These are phyloP conservation scores for Tricholaema leucomelas DNA, from an alignment of 2,113 vertebrate species.

Conservation along the genomic window DNA sequence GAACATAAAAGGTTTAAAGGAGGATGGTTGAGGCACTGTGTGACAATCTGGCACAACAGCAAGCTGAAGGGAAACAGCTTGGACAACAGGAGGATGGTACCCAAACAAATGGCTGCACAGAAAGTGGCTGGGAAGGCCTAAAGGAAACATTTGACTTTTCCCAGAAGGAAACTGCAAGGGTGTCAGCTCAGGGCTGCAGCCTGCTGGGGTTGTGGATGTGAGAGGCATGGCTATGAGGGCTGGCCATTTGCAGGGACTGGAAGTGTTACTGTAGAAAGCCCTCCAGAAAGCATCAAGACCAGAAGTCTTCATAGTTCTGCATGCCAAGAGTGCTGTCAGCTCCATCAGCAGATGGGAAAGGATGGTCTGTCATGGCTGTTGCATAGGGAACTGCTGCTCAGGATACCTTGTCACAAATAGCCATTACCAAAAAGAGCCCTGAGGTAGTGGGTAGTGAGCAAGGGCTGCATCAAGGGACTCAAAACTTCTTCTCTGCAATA, in stretches of 20 bases:
- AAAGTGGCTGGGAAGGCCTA: not conserved
- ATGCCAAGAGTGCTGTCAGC: not conserved
- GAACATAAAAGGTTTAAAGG: conserved; percentile 12
- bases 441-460: not conserved
- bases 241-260: not conserved
- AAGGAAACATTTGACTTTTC: conserved; percentile 45
- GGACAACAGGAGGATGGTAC: conserved; percentile 43
- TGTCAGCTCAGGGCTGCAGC: not conserved
- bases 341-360: not conserved
- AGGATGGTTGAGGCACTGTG: not conserved
- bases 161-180: not conserved
- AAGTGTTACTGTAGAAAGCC: not conserved
- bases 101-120: conserved; percentile 52
- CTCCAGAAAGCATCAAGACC: not conserved
- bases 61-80: conserved; percentile 49
- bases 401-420: not conserved
- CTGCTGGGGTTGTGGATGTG: not conserved
- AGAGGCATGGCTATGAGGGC: not conserved
- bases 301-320: not conserved
- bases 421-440: not conserved
- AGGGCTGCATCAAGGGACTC: not conserved
- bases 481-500: not conserved
- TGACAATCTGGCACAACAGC: not conserved
- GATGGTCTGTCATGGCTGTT: not conserved
- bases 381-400: not conserved